Base-by-base conservation (phyloP, 2,113 vertebrate genomes). In the Asarcornis scutulata region DNA sequence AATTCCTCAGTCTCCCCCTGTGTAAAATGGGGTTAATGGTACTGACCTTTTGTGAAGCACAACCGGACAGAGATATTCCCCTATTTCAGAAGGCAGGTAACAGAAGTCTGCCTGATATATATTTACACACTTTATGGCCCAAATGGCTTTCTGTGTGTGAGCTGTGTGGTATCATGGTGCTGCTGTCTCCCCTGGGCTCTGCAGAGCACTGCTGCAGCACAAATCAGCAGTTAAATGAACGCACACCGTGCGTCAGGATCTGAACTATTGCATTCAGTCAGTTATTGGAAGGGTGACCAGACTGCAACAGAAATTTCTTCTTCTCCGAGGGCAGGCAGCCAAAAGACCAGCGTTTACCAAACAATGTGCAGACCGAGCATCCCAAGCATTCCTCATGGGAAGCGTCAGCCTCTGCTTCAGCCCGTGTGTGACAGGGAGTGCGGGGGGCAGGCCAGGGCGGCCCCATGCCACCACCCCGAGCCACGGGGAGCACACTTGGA, bases 401-500 rank as follows among this genome's bases (percentile, higher is more conserved):
- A 58, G 53, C 4, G 1, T 38, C n/a, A 67, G 46, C 53, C 48
- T 66, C 73, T 79, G 31, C 56, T 68, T 67, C 0, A 0, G 50
- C 34, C 53, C 2, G 1, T 14, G 79, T 23, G 64, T 0, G 3
- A 26, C 14, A 18, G 29, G 52, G 22, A 1, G 1, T 38, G 52
- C 14, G 6, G 26, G 4, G 2, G n/a, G 42, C 50, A 3, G 23
- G 69, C 64, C 59, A 77, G 77, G 52, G 8, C 0, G 2, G 42
- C 58, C 69, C 63, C 34, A 8, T 1, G 0, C 34, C n/a, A 46
- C 58, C 56, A 75, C 20, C 40, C 90, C 36, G 50, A 81, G 52
- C 48, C 80, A 36, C 0, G 1, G 22, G 42, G 36, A 63, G n/a
- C 0, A 0, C 26, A 23, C 11, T 9, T 26, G 56, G 31, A 48